Base-by-base conservation (phyloP, 23 tunicate species). In the Clavelina lepadiformis region DNA sequence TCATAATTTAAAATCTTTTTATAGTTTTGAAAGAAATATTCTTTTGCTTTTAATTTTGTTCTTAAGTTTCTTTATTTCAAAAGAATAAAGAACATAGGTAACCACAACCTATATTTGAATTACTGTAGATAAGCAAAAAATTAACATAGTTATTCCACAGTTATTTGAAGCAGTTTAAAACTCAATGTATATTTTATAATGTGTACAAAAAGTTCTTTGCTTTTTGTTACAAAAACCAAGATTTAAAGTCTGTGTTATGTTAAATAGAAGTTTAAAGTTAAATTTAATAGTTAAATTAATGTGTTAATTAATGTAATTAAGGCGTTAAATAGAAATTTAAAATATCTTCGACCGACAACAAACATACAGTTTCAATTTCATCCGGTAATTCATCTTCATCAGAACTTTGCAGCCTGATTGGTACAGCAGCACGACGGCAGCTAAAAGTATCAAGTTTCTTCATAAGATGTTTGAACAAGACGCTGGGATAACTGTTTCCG, bases 341-440 rank as follows among this genome's bases (percentile, higher is more conserved):
- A n/a, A n/a, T n/a, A n/a, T n/a, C n/a, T n/a, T n/a, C n/a, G n/a
- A n/a, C n/a, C n/a, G n/a, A 29, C 49, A 24, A 20, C n/a, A 23
- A 56, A 49, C 76, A 30, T 53, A 86, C 95, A 34, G 95, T 80
- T 11, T 88, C 96, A 70, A 80, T 80, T 38, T 88, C 96, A 61
- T 88, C 96, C 2, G 87, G 82, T 22, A 80, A 35, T 33, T 80
- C 85, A 29, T 86, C 95, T 47, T 78, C 95, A 38, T 86, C 95
- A 5, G 80, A 55, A 22, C 63, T 73, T 32, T 74, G 82, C 74
- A 88, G 60, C 15, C 88, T 44, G 3, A 65, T 70, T 19, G 96
- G 96, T 1, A 69, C 82, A 28, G 67, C 73, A 5, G 88, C 88
- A n/a, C 78, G 71, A 13, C 82, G 50, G 13, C 63, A 22, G 19